phyloP scores from a whole-genome alignment of 1,140 invertebrate genomes.

The Solenopsis invicta region DNA sequence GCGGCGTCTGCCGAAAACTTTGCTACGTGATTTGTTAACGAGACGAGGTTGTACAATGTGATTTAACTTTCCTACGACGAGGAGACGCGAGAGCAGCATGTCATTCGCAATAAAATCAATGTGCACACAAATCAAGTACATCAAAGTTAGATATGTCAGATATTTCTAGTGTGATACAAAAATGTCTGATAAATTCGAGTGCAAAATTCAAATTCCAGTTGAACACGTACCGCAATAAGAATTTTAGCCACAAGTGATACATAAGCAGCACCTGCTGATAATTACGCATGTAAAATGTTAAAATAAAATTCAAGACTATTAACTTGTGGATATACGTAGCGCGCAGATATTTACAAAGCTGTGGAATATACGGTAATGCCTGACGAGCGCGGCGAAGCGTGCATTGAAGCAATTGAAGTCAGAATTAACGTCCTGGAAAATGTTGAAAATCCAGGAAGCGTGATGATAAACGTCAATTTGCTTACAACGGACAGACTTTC shows the following conservation, averaged over 20 bases:
- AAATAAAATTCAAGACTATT: background rate
- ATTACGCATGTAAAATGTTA: background rate
- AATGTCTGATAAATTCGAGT: background rate
- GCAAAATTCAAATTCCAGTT: background rate
- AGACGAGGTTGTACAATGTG: constrained; percentile 29
- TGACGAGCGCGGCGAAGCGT: constrained; percentile 23
- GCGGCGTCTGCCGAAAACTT: constrained; percentile 57
- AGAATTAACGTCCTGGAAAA: constrained; percentile 75
- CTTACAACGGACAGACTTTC: constrained; percentile 20
- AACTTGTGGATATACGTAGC: background rate
- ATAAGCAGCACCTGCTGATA: background rate
- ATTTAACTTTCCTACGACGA: constrained; percentile 41
- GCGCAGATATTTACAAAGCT: constrained; percentile 45
- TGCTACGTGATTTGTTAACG: constrained; percentile 67
- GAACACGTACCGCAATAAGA: background rate
- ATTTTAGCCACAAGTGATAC: background rate
- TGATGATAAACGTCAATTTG: constrained; percentile 59
- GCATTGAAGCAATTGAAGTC: constrained; percentile 47
- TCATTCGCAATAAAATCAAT: constrained; percentile 66
- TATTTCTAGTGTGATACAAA: background rate
- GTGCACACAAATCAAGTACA: background rate
- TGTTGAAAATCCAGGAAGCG: constrained; percentile 60
- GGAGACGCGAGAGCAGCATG: background rate
- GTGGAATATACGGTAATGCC: constrained; percentile 45
- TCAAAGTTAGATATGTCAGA: background rate